Evolutionary conservation across 2,113 vertebrate genomes (phyloP).

Genomic region (Sprattus sprattus): DNA sequence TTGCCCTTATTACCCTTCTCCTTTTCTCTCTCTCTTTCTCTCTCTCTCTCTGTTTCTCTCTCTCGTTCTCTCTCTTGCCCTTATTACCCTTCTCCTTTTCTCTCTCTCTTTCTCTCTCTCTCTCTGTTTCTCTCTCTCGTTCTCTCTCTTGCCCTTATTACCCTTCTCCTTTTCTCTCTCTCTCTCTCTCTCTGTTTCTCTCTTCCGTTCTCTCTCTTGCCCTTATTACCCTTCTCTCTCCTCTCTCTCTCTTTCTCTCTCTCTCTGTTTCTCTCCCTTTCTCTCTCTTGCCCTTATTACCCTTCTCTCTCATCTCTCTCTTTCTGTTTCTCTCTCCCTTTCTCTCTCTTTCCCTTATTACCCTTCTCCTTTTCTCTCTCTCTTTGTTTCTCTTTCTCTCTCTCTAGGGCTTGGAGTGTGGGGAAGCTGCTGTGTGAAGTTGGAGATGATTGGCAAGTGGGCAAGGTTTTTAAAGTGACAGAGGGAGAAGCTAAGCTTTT

Average conservation of each 20-base stretch:
- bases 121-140: not conserved
- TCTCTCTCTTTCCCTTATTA: not conserved
- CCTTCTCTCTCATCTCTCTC: not conserved
- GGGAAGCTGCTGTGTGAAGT: too few species aligned
- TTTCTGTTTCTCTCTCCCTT: not conserved
- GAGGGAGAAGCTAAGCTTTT: too few species aligned
- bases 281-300: too few species aligned
- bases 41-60: not conserved
- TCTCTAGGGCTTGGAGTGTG: too few species aligned
- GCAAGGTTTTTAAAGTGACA: too few species aligned
- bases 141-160: not conserved
- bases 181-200: not conserved
- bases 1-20: conserved; percentile 55
- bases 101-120: not conserved
- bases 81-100: not conserved
- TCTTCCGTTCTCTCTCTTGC: not conserved
- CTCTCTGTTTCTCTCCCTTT: not conserved
- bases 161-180: not conserved
- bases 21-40: not conserved
- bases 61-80: not conserved
- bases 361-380: not conserved
- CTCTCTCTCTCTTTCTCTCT: not conserved
- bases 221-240: not conserved
- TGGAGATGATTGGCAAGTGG: too few species aligned
- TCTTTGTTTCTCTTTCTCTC: too few species aligned